Evolutionary conservation across 2,797 vertebrate species (phyloP).

Genomic region (Pipistrellus pygmaeus): DNA sequence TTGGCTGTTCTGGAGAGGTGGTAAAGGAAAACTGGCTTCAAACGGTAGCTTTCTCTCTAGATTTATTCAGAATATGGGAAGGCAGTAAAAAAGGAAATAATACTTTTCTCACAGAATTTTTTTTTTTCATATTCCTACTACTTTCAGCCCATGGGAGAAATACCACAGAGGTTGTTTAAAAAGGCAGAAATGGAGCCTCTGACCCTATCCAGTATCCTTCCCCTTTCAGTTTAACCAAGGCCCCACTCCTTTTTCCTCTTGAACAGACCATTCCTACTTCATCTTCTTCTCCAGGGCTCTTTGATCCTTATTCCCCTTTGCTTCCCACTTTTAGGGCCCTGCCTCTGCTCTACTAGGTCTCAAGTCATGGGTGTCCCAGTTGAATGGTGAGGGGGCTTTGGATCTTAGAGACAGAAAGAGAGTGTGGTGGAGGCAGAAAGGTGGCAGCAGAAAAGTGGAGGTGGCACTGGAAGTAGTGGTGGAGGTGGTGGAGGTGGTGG

Average conservation of each 20-base stretch:
- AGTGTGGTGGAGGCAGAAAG: not conserved
- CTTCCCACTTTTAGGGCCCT: not conserved
- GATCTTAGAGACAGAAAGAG: not conserved
- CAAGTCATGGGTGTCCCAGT: not conserved
- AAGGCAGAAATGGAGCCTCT: constrained; percentile 28
- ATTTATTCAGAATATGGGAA: constrained; percentile 45
- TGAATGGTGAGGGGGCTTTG: not conserved
- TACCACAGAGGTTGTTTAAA: not conserved
- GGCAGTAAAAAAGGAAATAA: constrained; percentile 1
- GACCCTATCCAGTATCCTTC: not conserved
- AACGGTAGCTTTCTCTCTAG: constrained; percentile 51
- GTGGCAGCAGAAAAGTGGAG: no score
- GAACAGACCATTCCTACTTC: not conserved
- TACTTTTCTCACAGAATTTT: constrained; percentile 48
- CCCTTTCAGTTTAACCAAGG: not conserved
- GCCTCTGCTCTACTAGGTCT: not conserved
- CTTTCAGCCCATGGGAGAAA: constrained; percentile 25
- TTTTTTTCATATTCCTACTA: not conserved
- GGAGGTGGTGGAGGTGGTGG: no score
- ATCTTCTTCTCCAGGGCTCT: not conserved
- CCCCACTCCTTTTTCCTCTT: not conserved
- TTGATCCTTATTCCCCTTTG: not conserved
- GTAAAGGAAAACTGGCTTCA: constrained; percentile 54
- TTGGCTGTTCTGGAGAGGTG: not conserved
- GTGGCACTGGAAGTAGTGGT: not conserved